Conservation (phyloP, 2,113 vertebrate species). For the Vulpes vulpes region DNA sequence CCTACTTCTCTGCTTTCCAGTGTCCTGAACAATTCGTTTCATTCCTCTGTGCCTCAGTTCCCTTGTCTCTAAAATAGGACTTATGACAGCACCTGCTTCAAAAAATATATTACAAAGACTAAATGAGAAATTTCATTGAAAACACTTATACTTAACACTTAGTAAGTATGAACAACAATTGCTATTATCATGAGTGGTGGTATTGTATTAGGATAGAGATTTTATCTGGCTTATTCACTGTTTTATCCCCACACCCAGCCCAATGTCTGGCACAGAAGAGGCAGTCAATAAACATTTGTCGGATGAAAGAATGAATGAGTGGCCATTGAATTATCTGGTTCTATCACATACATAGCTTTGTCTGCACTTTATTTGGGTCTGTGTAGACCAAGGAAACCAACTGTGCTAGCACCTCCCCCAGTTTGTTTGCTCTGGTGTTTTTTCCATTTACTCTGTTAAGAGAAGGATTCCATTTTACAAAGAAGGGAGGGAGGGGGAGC, state of each 20-base stretch:
- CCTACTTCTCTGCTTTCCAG: neutral
- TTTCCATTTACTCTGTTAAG: conserved; percentile 51
- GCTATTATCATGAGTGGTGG: neutral
- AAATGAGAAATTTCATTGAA: neutral
- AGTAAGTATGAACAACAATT: neutral
- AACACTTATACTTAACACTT: neutral
- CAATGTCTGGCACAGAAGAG: neutral
- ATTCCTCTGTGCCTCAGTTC: neutral
- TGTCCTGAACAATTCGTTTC: neutral
- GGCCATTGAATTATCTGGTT: neutral
- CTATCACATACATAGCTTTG: neutral
- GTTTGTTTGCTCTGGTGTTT: conserved; percentile 38
- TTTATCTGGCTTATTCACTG: neutral
- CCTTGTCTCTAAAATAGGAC: neutral
- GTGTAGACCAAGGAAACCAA: neutral
- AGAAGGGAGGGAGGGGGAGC: conserved; percentile 37
- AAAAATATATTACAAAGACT: neutral
- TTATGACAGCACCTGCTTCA: neutral
- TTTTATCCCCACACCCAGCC: neutral
- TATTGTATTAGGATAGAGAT: neutral
- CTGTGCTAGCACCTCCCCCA: neutral
- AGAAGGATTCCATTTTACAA: conserved; percentile 61
- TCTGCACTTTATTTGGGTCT: neutral
- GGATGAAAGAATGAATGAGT: neutral
- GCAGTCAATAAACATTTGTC: neutral